Percentiles rank a stretch among this genome's conserved stretches.
phyloP scores from a whole-genome alignment of 1,140 invertebrate genomes.

The Drosophila nebulosa region DNA sequence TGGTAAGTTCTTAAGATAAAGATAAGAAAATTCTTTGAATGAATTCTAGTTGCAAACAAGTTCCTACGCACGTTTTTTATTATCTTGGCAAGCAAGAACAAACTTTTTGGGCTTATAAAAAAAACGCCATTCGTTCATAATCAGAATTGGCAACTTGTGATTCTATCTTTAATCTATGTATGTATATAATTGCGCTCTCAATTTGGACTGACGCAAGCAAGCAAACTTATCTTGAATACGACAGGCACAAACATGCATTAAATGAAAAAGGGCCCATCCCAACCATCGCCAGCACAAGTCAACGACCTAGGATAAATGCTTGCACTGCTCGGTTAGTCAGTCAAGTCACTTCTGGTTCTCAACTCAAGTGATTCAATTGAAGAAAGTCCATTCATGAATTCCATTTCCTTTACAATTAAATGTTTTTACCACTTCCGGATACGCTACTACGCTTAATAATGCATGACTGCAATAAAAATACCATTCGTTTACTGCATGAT shows the following conservation, averaged over 20 bases:
- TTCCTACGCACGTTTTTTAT: not conserved
- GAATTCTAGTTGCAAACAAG: not conserved
- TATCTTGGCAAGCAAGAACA: not conserved
- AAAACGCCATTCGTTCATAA: not conserved
- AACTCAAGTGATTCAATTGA: slow-evolving; percentile 38
- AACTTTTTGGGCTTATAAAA: not conserved
- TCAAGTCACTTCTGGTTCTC: not conserved
- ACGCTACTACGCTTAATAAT: slow-evolving; percentile 11
- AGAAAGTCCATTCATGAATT: slow-evolving; percentile 51
- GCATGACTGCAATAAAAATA: slow-evolving; percentile 59
- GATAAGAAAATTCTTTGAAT: not conserved
- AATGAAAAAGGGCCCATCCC: not conserved
- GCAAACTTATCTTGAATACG: not conserved
- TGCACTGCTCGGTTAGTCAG: slow-evolving; percentile 3
- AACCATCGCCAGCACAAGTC: not conserved
- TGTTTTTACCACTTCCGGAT: slow-evolving; percentile 35
- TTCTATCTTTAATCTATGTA: not conserved
- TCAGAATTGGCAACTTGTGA: not conserved
- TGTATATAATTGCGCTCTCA: not conserved
- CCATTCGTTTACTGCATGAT: slow-evolving; percentile 20
- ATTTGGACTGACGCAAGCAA: not conserved
- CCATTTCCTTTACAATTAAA: slow-evolving; percentile 29
- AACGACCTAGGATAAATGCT: slow-evolving; percentile 44
- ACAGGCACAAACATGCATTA: not conserved
- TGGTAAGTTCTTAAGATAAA: not conserved